phyloP scores from a whole-genome alignment of 2,797 vertebrate genomes.

The Hypotaenidia philippensis region DNA sequence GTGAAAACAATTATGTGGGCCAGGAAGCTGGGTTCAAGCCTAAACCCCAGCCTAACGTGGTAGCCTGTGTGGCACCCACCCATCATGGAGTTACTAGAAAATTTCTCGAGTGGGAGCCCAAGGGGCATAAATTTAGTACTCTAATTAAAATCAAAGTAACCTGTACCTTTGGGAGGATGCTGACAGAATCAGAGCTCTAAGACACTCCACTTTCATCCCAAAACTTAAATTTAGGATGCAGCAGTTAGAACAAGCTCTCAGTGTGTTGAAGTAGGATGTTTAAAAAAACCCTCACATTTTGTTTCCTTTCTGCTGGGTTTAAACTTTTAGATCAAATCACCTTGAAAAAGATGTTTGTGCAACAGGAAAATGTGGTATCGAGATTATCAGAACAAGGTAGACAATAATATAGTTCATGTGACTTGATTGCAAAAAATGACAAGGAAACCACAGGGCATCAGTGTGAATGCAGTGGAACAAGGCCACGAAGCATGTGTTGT shows the following conservation, averaged over 20 bases:
- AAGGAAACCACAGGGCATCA: conserved; percentile 36
- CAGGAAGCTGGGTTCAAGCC: background rate
- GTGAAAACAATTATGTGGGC: background rate
- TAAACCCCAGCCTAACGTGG: background rate
- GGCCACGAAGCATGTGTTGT: background rate
- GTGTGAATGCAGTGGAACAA: conserved; percentile 36
- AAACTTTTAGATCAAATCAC: conserved; percentile 73
- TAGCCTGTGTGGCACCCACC: background rate
- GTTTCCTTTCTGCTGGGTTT: conserved; percentile 69
- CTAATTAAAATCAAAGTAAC: background rate
- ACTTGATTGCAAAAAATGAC: conserved; percentile 60
- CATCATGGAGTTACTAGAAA: background rate
- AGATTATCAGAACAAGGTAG: conserved; percentile 78
- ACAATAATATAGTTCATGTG: conserved; percentile 72
- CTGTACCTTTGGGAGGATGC: background rate
- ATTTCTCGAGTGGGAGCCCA: background rate
- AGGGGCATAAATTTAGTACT: background rate
- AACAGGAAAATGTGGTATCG: conserved; percentile 83
- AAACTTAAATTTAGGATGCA: conserved; percentile 56
- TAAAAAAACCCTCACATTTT: conserved; percentile 46
- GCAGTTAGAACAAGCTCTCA: conserved; percentile 40
- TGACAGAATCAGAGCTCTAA: background rate
- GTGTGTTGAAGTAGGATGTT: conserved; percentile 33
- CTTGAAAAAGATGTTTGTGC: conserved; percentile 77
- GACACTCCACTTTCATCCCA: background rate